phyloP scores from a whole-genome alignment of 2,888 invertebrate genomes.

The Cosmopolites sordidus region DNA sequence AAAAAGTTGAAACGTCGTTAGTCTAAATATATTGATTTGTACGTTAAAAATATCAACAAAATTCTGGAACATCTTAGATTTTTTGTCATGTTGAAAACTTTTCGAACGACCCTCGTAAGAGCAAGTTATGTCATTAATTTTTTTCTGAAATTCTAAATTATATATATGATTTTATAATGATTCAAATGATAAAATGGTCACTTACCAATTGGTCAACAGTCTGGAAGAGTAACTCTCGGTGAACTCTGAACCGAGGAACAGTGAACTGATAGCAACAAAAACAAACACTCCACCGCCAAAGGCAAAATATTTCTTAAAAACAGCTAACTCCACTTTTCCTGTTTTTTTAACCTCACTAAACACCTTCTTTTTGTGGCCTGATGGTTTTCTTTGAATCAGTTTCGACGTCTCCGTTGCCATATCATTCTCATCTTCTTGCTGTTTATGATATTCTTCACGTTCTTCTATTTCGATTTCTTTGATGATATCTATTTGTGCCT shows the following conservation, averaged over 20 bases:
- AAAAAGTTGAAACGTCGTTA: too few relatives aligned
- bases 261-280: constrained; percentile 27
- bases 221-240: constrained; percentile 34
- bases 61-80: too few relatives aligned
- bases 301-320: constrained; percentile 38
- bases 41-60: too few relatives aligned
- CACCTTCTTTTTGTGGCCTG: constrained; percentile 26
- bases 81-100: too few relatives aligned
- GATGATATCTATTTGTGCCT: constrained; percentile 54
- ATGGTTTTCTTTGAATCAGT: constrained; percentile 26
- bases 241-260: constrained; percentile 34
- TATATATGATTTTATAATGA: too few relatives aligned
- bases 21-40: too few relatives aligned
- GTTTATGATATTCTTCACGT: constrained; percentile 4
- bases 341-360: constrained; percentile 37
- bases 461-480: constrained; percentile 44
- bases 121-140: too few relatives aligned
- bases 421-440: constrained; percentile 15
- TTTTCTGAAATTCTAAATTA: too few relatives aligned
- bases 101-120: too few relatives aligned
- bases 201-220: constrained; percentile 38
- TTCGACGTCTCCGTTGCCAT: constrained; percentile 17
- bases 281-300: constrained; percentile 37
- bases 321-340: constrained; percentile 35
- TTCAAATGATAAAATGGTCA: too few relatives aligned